Base-by-base conservation (phyloP, 2,888 invertebrate genomes). In the Entomobrya proxima region DNA sequence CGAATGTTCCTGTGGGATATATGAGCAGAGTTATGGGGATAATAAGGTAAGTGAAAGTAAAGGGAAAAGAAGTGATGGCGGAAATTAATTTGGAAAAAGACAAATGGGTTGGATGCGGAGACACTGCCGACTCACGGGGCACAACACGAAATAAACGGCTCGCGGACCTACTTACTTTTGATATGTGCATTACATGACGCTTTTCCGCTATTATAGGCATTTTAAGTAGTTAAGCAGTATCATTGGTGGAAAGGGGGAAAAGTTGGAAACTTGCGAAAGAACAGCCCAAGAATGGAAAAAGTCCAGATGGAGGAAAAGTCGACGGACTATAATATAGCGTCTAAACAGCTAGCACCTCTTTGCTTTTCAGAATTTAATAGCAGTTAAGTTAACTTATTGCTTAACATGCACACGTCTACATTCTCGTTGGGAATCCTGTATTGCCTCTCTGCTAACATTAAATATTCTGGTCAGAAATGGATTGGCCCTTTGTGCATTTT, bases 61-160 rank as follows among this genome's bases (percentile, higher is more conserved):
- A 76, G 77, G 58, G 47, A 44, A 61, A 47, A 7, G 37, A 35
- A 77, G 50, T 74, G 61, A 61, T 50, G 61, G 72, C 9, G 52
- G 69, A 81, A 79, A 86, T 86, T 86, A 86, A 86, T 86, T 86
- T 81, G 55, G 76, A 86, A 81, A 67, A 81, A 86, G 85, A 86
- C 81, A 86, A 86, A 86, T 86, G 85, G 85, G 1, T 44, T 64
- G 47, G 58, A 82, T 82, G 52, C 77, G 83, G n/a, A n/a, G n/a
- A 77, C 67, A 69, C 27, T n/a, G 32, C 44, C 44, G 44, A 44
- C 40, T 27, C 67, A n/a, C n/a, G n/a, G 44, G 18, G 40, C 24
- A 40, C 24, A 44, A 21, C 11, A 55, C 15, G 55, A 55, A 21
- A 27, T 55, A 55, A 52, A 52, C 15, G 9, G 21, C n/a, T 21